Evolutionary conservation across 2,113 vertebrate genomes (phyloP).

Genomic region (Brachirus orientalis): DNA sequence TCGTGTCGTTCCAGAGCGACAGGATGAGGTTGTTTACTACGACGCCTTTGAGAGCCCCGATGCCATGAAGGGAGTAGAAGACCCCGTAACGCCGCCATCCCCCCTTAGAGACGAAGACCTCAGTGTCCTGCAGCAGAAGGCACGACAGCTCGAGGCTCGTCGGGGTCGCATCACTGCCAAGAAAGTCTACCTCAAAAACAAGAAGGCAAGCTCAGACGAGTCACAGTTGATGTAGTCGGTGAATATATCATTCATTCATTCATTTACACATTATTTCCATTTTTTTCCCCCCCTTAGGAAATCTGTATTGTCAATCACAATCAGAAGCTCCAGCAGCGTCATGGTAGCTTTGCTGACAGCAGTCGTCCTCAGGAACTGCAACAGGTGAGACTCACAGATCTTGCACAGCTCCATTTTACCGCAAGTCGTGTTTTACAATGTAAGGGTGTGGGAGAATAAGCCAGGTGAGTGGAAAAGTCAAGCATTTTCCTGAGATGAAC

Average conservation of each 20-base stretch:
- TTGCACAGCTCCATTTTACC: background rate
- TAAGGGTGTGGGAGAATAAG: too few species aligned
- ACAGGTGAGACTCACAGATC: constrained; percentile 72
- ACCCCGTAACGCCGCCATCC: constrained; percentile 74
- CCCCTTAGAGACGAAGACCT: constrained; percentile 88
- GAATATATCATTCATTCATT: background rate
- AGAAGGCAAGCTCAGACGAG: constrained; percentile 84
- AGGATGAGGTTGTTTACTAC: constrained; percentile 97
- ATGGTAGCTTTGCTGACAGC: constrained; percentile 77
- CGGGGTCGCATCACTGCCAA: constrained; percentile 96
- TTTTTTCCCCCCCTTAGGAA: constrained; percentile 88
- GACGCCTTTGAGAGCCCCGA: constrained; percentile 97
- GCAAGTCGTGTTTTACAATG: background rate
- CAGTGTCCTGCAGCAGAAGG: constrained; percentile 89
- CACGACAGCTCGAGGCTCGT: constrained; percentile 93
- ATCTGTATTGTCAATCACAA: constrained; percentile 94
- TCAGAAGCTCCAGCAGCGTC: constrained; percentile 89
- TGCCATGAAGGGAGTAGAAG: constrained; percentile 91
- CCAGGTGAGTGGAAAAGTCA: too few species aligned
- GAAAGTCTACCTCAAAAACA: constrained; percentile 99
- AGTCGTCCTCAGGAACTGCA: constrained; percentile 77
- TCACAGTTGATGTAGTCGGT: background rate
- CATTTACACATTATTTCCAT: constrained; percentile 2
- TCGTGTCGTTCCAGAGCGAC: constrained; percentile 69
- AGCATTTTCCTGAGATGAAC: too few species aligned